These are phyloP conservation scores for Squalus acanthias DNA, from an alignment of 2,797 vertebrate species.

Conservation along the genomic window DNA sequence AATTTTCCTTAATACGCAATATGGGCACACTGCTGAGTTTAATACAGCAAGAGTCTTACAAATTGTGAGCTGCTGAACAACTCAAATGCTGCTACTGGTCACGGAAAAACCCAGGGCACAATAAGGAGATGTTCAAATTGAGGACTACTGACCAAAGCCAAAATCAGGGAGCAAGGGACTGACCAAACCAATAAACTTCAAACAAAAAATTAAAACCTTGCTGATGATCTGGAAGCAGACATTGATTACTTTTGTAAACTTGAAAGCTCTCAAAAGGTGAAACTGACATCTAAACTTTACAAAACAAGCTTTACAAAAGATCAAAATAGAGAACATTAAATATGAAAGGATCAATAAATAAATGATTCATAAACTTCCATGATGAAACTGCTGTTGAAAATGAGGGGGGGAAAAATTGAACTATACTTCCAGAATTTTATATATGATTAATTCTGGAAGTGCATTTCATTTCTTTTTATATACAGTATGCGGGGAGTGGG, in stretches of 20 bases:
- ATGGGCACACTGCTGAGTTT: not conserved
- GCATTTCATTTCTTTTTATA: not conserved
- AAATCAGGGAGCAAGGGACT: not conserved
- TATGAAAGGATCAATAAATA: not conserved
- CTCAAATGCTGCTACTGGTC: not conserved
- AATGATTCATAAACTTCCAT: not conserved
- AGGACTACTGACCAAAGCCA: not conserved
- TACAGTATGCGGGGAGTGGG: too few relatives aligned
- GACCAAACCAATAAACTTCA: not conserved
- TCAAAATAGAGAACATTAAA: not conserved
- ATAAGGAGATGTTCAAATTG: not conserved
- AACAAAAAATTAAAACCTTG: not conserved
- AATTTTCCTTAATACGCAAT: not conserved
- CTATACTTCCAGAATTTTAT: not conserved
- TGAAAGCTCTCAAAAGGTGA: not conserved
- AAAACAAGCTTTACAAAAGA: not conserved
- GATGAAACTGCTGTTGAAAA: not conserved
- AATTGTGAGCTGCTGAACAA: not conserved
- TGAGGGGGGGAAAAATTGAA: not conserved
- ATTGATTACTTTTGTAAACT: not conserved
- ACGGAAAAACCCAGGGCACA: not conserved
- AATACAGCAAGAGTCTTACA: not conserved
- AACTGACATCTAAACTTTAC: not conserved
- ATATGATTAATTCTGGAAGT: not conserved
- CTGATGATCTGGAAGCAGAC: not conserved